A percentile compares a stretch with the other conserved stretches of the same genome.
Conservation (phyloP, 1,140 invertebrate genomes). For the Drosophila novamexicana region DNA sequence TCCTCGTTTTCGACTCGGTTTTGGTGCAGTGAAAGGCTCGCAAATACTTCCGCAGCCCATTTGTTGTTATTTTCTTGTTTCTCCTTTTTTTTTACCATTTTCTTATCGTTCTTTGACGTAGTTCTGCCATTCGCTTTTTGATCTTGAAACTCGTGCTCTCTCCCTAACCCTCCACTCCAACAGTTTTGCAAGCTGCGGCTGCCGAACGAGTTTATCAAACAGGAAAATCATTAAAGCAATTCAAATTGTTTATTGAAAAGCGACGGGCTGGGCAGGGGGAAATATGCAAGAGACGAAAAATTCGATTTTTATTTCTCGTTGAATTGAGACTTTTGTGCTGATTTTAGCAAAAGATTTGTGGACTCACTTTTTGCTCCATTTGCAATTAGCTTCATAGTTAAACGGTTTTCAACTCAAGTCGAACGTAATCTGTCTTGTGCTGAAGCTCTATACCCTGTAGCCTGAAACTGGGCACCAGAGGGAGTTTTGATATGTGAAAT, state of each 20-base stretch:
- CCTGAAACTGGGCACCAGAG: background rate
- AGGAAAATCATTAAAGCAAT: slow-evolving; percentile 73
- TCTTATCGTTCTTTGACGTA: slow-evolving; percentile 46
- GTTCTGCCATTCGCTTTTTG: slow-evolving; percentile 69
- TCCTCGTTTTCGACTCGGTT: slow-evolving; percentile 21
- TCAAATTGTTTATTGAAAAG: slow-evolving; percentile 71
- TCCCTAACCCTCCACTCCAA: background rate
- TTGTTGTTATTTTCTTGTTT: slow-evolving; percentile 36
- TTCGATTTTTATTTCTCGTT: slow-evolving; percentile 37
- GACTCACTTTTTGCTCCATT: slow-evolving; percentile 53
- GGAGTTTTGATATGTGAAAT: background rate
- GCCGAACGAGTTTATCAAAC: slow-evolving; percentile 74
- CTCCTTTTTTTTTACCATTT: slow-evolving; percentile 61
- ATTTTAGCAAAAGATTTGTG: slow-evolving; percentile 41
- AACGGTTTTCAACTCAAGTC: slow-evolving; percentile 27
- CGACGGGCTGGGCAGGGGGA: background rate
- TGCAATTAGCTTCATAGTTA: slow-evolving; percentile 32
- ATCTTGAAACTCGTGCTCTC: slow-evolving; percentile 62
- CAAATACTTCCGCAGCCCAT: slow-evolving; percentile 56
- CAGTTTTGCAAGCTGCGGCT: slow-evolving; percentile 23
- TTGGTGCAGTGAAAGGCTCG: slow-evolving; percentile 67
- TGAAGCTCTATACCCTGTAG: background rate
- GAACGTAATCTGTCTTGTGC: background rate
- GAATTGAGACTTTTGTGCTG: slow-evolving; percentile 40
- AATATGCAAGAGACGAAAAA: slow-evolving; percentile 49